phyloP scores from a whole-genome alignment of 1,140 invertebrate genomes.

The Drosophila parabipectinata region DNA sequence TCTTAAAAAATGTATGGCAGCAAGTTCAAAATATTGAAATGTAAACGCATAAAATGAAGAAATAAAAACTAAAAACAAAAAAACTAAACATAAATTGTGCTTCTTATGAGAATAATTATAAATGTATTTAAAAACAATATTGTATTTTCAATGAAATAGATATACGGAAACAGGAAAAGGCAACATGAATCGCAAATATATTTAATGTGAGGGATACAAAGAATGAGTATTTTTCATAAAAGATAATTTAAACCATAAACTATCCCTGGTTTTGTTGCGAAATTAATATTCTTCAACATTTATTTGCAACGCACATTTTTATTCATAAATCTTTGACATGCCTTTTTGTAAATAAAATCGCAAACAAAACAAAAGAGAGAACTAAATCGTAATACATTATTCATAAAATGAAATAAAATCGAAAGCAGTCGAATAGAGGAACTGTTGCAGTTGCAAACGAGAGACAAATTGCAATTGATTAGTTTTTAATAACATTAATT shows the following conservation, averaged over 20 bases:
- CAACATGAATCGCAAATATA: background rate
- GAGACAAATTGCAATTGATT: constrained; percentile 65
- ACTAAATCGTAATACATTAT: constrained; percentile 60
- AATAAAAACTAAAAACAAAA: constrained; percentile 41
- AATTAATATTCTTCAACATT: constrained; percentile 16
- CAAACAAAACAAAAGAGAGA: constrained; percentile 46
- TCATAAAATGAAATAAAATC: constrained; percentile 77
- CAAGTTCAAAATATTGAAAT: constrained; percentile 74
- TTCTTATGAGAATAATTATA: constrained; percentile 76
- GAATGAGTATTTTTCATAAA: constrained; percentile 36
- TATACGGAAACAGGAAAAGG: constrained; percentile 37
- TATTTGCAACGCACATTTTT: constrained; percentile 49
- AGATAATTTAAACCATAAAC: constrained; percentile 46
- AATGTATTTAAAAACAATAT: constrained; percentile 44
- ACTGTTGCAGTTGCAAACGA: constrained; percentile 54
- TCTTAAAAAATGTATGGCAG: constrained; percentile 44
- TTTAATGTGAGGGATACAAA: constrained; percentile 12
- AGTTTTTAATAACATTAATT: constrained; percentile 72
- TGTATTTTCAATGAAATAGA: constrained; percentile 74
- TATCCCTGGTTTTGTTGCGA: constrained; percentile 51
- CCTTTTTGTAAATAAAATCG: constrained; percentile 78
- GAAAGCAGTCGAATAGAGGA: constrained; percentile 43
- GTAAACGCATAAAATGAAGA: constrained; percentile 76
- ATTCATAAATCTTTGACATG: constrained; percentile 46
- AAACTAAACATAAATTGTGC: constrained; percentile 63